Evolutionary conservation across 1,140 invertebrate genomes (phyloP), one percentile per base, ranked within the genome.

Genomic region (Galleria mellonella): DNA sequence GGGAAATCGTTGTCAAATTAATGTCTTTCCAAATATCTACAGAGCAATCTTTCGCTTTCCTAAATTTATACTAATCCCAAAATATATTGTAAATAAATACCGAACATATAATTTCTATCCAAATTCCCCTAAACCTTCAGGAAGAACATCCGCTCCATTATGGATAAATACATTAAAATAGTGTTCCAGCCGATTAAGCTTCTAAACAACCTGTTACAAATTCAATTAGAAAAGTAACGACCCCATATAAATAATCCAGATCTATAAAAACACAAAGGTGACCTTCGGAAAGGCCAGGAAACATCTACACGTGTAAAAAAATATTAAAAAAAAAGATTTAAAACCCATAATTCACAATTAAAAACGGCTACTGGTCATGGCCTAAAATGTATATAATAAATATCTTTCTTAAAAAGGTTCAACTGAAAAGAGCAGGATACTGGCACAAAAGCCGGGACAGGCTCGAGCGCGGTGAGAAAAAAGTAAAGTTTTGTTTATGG

Each of bases 261-360:
- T 61, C 62, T 37, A 37, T 36, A 72, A 74, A 72, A 74, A 68
- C 46, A 75, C 60, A 73, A 78, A 78, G 60, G 68, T 79, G 62
- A 81, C 71, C 76, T 77, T 76, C 78, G 68, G 69, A 72, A 63
- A 67, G 54, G 63, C 50, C 62, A 66, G 72, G 73, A 72, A 76
- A 69, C 55, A 60, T 57, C 39, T 58, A 54, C 56, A 58, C 56
- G 54, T 43, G 17, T 23, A 23, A 23, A 23, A 23, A 23, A 23
- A 3, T 3, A 3, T 6, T 23, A 70, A 73, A 62, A 62, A 39
- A 28, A 72, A 62, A 67, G 51, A 51, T 55, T 68, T 77, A 81
- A 71, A 64, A 33, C 67, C 68, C 79, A 84, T 84, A 82, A 76
- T 76, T 84, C 75, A 84, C 81, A 84, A 84, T 84, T 82, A 82